Conservation (phyloP, 2,113 vertebrate species). For the Catharus bicknelli region DNA sequence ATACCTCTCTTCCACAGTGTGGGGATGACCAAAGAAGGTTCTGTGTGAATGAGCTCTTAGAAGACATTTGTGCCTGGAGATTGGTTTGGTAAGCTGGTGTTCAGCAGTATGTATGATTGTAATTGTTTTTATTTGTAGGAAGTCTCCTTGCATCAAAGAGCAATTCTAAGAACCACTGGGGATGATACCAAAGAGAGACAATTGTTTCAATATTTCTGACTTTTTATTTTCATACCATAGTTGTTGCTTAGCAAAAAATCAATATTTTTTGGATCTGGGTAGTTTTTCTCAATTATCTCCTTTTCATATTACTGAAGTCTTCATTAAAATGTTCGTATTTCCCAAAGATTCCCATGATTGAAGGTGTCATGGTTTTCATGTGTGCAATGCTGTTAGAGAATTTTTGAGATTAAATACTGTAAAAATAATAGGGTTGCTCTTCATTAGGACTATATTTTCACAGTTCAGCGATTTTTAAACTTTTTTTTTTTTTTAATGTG, state of each 20-base stretch:
- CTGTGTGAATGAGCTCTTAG: conserved; percentile 55
- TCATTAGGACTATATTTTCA: not conserved
- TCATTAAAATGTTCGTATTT: not conserved
- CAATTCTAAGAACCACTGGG: not conserved
- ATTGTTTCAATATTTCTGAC: not conserved
- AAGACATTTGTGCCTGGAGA: conserved; percentile 58
- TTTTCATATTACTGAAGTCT: not conserved
- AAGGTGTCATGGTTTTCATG: not conserved
- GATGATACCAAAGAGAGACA: not conserved
- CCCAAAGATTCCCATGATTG: not conserved
- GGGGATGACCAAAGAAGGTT: conserved; percentile 68
- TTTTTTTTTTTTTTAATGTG: not conserved
- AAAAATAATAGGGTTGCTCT: not conserved
- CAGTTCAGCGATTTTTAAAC: not conserved
- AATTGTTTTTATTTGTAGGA: not conserved
- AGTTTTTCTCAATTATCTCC: not conserved
- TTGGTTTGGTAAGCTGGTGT: conserved; percentile 56
- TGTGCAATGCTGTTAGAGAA: not conserved
- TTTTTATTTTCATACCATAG: not conserved
- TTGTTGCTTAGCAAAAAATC: not conserved
- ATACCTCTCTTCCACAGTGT: conserved; percentile 41
- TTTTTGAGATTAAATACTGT: not conserved
- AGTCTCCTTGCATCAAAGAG: not conserved
- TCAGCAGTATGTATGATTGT: not conserved
- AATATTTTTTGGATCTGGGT: not conserved